These are phyloP conservation scores for Caranx ignobilis DNA, from an alignment of 2,113 vertebrate genomes.

Conservation along the genomic window DNA sequence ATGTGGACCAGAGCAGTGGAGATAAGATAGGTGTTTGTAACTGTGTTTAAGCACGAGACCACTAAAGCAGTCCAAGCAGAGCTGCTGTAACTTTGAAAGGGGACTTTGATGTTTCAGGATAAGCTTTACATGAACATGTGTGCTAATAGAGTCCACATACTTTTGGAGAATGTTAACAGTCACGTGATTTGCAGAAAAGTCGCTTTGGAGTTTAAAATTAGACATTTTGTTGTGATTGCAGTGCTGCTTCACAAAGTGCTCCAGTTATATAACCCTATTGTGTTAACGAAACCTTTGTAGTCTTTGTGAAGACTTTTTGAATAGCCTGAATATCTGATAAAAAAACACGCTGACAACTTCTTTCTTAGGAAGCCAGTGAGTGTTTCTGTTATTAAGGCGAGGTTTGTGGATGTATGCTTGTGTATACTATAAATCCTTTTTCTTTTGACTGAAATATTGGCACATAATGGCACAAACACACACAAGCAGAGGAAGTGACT, in stretches of 20 bases:
- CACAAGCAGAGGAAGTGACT: constrained; percentile 61
- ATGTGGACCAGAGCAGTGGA: constrained; percentile 33
- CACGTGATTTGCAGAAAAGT: constrained; percentile 9
- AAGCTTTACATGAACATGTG: not conserved
- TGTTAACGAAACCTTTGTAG: constrained; percentile 27
- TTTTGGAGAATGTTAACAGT: constrained; percentile 10
- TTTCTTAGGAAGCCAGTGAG: not conserved
- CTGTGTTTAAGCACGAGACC: constrained; percentile 54
- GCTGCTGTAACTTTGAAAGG: constrained; percentile 15
- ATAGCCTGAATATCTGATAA: constrained; percentile 37
- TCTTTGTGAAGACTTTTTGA: not conserved
- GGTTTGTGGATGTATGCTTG: not conserved
- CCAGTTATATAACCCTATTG: constrained; percentile 17
- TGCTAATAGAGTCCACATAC: not conserved
- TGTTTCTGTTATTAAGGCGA: constrained; percentile 32
- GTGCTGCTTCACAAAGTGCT: constrained; percentile 3
- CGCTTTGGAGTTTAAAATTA: constrained; percentile 17
- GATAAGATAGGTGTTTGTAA: constrained; percentile 64
- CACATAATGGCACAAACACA: constrained; percentile 48
- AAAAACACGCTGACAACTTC: constrained; percentile 37
- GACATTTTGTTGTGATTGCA: constrained; percentile 9
- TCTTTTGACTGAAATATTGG: constrained; percentile 25
- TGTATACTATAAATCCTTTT: constrained; percentile 39
- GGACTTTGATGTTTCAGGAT: constrained; percentile 42
- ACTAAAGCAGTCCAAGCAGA: constrained; percentile 31